These are phyloP conservation scores for Tanypteryx hageni DNA, from an alignment of 2,888 invertebrate species.

Conservation along the genomic window DNA sequence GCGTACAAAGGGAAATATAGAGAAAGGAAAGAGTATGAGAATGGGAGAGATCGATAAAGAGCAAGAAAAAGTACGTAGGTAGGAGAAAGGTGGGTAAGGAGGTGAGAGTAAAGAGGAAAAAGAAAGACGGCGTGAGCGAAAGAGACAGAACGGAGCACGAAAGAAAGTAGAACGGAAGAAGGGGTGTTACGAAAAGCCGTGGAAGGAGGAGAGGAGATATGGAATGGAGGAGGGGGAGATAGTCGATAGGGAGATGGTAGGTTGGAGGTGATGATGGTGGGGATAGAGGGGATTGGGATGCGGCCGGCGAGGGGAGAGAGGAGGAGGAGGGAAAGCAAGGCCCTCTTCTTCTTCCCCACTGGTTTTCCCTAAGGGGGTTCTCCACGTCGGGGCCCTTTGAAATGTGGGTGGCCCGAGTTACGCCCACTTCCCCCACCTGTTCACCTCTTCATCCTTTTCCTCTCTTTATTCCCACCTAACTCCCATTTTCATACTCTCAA, in stretches of 20 bases:
- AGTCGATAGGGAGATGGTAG: not conserved
- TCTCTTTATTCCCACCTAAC: not conserved
- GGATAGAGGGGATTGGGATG: not conserved
- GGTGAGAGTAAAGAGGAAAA: not conserved
- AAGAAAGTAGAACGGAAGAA: not conserved
- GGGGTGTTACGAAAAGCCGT: not conserved
- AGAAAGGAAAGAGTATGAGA: too few relatives aligned
- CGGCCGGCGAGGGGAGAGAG: not conserved
- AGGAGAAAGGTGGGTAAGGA: not conserved
- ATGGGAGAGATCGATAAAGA: too few relatives aligned
- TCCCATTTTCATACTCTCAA: not conserved
- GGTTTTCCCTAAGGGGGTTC: not conserved
- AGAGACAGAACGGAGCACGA: not conserved
- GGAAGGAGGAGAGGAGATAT: constrained; percentile 1
- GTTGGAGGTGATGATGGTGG: not conserved
- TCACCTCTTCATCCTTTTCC: not conserved
- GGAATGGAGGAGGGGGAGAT: not conserved
- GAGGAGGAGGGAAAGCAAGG: not conserved
- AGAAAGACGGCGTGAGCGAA: not conserved
- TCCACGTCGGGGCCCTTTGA: constrained; percentile 63
- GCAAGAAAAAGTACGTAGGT: not conserved
- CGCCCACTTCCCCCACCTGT: constrained; percentile 52
- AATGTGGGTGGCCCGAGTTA: constrained; percentile 65
- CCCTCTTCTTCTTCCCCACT: not conserved
- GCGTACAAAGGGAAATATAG: too few relatives aligned